Conservation (phyloP, 2,888 invertebrate genomes). For the Torymus auratus region DNA sequence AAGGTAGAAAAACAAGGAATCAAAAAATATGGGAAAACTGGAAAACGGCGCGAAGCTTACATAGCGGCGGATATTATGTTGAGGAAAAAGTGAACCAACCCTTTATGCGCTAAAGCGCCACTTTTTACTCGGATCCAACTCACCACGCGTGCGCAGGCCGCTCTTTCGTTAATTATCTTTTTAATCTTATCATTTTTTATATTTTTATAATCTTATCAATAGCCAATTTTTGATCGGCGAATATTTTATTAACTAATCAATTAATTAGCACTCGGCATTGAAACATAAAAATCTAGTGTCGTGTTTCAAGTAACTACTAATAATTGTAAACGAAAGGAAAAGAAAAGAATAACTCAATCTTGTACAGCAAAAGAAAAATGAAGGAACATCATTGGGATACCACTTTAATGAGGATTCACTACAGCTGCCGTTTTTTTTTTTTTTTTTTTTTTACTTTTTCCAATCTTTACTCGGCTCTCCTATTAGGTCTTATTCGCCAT, state of each 20-base stretch:
- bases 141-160: slow-evolving; percentile 33
- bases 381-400: slow-evolving; percentile 74
- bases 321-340: slow-evolving; percentile 69
- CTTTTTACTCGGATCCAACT: slow-evolving; percentile 43
- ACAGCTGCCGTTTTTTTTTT: slow-evolving; percentile 66
- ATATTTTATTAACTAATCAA: slow-evolving; percentile 60
- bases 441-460: slow-evolving; percentile 24
- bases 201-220: slow-evolving; percentile 56
- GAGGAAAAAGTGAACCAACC: slow-evolving; percentile 52
- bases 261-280: slow-evolving; percentile 71
- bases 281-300: slow-evolving; percentile 71
- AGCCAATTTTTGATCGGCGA: slow-evolving; percentile 56
- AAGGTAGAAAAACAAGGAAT: slow-evolving; percentile 53
- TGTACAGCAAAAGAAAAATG: slow-evolving; percentile 65
- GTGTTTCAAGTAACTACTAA: slow-evolving; percentile 68
- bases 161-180: slow-evolving; percentile 42
- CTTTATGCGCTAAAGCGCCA: slow-evolving; percentile 34
- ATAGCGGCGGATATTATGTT: slow-evolving; percentile 31
- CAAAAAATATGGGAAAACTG: slow-evolving; percentile 41
- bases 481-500: slow-evolving; percentile 25
- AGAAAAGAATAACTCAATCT: slow-evolving; percentile 69
- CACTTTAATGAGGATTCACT: slow-evolving; percentile 68
- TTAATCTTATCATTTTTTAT: slow-evolving; percentile 54
- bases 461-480: slow-evolving; percentile 39
- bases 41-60: slow-evolving; percentile 49